A percentile compares a stretch with the other conserved stretches of the same genome.
Evolutionary conservation across 2,113 vertebrate species (phyloP).

Genomic region (Plectropomus leopardus): DNA sequence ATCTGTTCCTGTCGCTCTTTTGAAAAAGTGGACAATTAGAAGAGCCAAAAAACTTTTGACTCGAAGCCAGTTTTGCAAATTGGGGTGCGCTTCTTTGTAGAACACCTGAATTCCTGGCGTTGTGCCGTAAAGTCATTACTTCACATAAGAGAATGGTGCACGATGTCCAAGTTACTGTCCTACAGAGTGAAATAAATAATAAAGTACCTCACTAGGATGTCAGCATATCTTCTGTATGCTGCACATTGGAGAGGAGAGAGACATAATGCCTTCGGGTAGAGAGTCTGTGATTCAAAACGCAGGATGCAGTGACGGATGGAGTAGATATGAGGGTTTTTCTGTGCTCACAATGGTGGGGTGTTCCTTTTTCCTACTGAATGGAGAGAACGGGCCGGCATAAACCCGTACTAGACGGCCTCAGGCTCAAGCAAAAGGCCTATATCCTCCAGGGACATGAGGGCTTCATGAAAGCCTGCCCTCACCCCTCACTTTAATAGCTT

Average conservation of each 20-base stretch:
- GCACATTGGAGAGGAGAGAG: slow-evolving; percentile 12
- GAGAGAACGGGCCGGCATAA: slow-evolving; percentile 21
- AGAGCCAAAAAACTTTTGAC: slow-evolving; percentile 20
- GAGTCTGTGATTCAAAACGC: slow-evolving; percentile 29
- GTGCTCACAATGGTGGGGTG: slow-evolving; percentile 31
- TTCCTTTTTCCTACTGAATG: slow-evolving; percentile 15
- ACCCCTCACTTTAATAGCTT: slow-evolving; percentile 30
- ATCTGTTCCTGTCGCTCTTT: slow-evolving; percentile 5
- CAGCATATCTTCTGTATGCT: slow-evolving; percentile 31
- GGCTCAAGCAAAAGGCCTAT: slow-evolving; percentile 15
- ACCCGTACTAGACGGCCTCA: background rate
- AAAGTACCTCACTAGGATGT: slow-evolving; percentile 30
- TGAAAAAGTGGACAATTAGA: slow-evolving; percentile 12
- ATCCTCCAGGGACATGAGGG: slow-evolving; percentile 26
- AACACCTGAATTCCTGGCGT: slow-evolving; percentile 45
- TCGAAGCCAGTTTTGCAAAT: slow-evolving; percentile 46
- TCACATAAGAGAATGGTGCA: slow-evolving; percentile 31
- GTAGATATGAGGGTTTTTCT: slow-evolving; percentile 18
- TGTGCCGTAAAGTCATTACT: slow-evolving; percentile 44
- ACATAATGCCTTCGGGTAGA: background rate
- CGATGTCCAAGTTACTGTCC: slow-evolving; percentile 32
- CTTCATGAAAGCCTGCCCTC: slow-evolving; percentile 28
- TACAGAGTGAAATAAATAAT: slow-evolving; percentile 50
- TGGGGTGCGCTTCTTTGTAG: slow-evolving; percentile 15
- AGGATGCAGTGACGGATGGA: slow-evolving; percentile 17